Percentiles rank a stretch among this genome's conserved stretches.
phyloP scores from a whole-genome alignment of 2,113 vertebrate genomes.

The Neogobius melanostomus region DNA sequence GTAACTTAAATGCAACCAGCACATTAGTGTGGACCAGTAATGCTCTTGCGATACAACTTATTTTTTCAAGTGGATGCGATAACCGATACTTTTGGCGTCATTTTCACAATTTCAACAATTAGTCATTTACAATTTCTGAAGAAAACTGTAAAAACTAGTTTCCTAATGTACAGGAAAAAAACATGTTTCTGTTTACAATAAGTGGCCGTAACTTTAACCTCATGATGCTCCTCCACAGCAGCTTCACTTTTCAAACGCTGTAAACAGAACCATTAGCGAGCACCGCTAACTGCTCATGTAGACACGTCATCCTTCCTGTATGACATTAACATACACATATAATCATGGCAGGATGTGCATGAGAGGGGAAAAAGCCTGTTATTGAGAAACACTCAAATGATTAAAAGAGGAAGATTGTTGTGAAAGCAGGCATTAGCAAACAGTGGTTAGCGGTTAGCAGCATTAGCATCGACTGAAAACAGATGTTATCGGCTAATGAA shows the following conservation, averaged over 20 bases:
- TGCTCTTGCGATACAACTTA: too few relatives aligned
- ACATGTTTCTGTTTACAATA: too few relatives aligned
- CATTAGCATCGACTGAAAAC: constrained; percentile 33
- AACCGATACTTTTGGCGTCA: too few relatives aligned
- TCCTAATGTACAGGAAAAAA: too few relatives aligned
- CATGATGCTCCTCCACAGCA: not conserved
- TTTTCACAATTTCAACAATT: too few relatives aligned
- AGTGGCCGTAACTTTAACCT: too few relatives aligned
- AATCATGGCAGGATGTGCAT: constrained; percentile 18
- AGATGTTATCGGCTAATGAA: constrained; percentile 40
- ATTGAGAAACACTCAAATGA: constrained; percentile 8
- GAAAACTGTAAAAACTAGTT: too few relatives aligned
- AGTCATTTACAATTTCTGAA: too few relatives aligned
- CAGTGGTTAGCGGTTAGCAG: constrained; percentile 31
- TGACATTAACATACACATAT: not conserved
- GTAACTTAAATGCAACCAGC: too few relatives aligned
- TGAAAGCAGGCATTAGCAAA: constrained; percentile 27
- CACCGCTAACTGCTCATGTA: too few relatives aligned
- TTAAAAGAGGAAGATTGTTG: constrained; percentile 22
- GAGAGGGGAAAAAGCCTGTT: constrained; percentile 8
- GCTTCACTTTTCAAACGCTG: not conserved
- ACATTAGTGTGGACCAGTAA: too few relatives aligned
- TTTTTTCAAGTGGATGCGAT: too few relatives aligned
- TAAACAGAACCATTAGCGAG: not conserved
- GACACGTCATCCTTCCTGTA: not conserved